Percentiles rank a stretch among this genome's conserved stretches.
These are phyloP conservation scores for Apostichopus leukothele DNA, from an alignment of 53 echinoderm and acorn worm genomes.

Conservation along the genomic window DNA sequence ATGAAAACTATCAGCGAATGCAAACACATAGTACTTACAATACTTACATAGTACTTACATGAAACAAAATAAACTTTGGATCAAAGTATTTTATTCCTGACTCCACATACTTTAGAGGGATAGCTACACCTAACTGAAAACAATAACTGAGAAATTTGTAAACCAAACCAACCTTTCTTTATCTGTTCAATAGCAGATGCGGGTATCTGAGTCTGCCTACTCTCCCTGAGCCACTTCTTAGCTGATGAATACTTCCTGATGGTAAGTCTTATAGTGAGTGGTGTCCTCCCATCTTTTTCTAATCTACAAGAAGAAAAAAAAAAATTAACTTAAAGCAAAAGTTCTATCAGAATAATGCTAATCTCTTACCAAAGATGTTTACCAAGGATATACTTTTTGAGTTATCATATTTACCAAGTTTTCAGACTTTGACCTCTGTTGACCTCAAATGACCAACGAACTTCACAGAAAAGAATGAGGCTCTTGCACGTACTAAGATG, in stretches of 20 bases:
- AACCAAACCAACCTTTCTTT: not conserved
- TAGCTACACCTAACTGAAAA: too few species aligned
- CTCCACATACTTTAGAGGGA: too few species aligned
- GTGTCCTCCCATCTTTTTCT: conserved; percentile 74
- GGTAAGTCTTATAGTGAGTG: conserved; percentile 71
- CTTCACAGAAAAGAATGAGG: too few species aligned
- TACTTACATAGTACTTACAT: too few species aligned
- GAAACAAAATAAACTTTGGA: too few species aligned
- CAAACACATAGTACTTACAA: too few species aligned
- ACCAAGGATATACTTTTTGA: too few species aligned
- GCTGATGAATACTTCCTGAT: conserved; percentile 68
- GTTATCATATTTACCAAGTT: too few species aligned
- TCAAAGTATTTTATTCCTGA: too few species aligned
- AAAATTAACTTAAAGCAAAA: not conserved
- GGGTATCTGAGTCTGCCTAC: conserved; percentile 60
- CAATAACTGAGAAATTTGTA: not conserved
- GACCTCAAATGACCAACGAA: not conserved
- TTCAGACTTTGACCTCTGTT: not conserved
- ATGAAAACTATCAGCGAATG: not conserved
- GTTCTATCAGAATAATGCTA: too few species aligned
- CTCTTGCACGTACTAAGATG: too few species aligned
- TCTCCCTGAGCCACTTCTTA: conserved; percentile 72
- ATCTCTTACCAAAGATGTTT: too few species aligned
- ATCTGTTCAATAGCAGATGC: not conserved
- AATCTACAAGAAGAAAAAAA: conserved; percentile 52